Percentiles rank a stretch among this genome's conserved stretches.
Evolutionary conservation across 2,797 vertebrate genomes (phyloP).

Genomic region (Cryptoblepharus egeriae): DNA sequence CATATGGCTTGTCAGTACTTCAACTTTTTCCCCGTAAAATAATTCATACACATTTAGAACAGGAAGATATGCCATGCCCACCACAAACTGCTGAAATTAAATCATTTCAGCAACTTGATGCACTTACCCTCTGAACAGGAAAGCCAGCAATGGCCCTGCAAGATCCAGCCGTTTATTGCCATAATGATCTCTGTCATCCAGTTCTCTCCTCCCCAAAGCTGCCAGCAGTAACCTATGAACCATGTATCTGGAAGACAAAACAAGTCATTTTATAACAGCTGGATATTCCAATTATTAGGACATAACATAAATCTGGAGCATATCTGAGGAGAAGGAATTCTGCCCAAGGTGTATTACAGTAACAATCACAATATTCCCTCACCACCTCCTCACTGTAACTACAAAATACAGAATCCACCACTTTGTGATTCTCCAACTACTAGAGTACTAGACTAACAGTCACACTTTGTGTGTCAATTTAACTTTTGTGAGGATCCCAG

Average conservation of each 20-base stretch:
- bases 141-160: constrained; percentile 93
- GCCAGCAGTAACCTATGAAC: constrained; percentile 94
- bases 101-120: neutral
- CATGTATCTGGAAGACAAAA: constrained; percentile 86
- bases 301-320: neutral
- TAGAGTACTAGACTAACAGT: no score
- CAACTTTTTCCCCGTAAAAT: neutral
- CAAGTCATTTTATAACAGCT: constrained; percentile 22
- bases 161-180: constrained; percentile 98
- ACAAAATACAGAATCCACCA: no score
- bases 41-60: neutral
- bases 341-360: no score
- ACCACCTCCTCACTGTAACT: no score
- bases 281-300: neutral
- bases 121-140: constrained; percentile 94
- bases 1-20: neutral
- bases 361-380: no score
- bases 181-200: constrained; percentile 98
- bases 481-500: no score
- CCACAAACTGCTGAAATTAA: neutral
- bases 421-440: no score
- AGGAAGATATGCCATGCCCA: neutral
- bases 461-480: no score
- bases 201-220: constrained; percentile 91
- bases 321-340: neutral